A percentile compares a stretch with the other conserved stretches of the same genome.
phyloP scores from a whole-genome alignment of 2,888 invertebrate species.

The Morpho deidamia region DNA sequence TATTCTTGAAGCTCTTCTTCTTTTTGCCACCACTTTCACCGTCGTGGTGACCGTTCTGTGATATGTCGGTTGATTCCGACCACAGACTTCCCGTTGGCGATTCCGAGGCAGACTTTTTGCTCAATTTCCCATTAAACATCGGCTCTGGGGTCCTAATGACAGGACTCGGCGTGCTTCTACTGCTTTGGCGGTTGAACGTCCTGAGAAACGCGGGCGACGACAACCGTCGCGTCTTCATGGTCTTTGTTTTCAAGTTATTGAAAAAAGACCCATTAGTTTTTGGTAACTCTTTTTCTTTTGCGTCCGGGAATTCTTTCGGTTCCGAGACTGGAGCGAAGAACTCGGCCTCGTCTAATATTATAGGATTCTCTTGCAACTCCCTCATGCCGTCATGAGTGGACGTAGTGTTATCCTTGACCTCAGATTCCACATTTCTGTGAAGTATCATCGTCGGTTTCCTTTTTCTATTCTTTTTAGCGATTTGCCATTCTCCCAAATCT shows the following conservation, averaged over 20 bases:
- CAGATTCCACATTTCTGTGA: conserved; percentile 58
- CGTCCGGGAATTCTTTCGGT: conserved; percentile 53
- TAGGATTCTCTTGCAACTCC: conserved; percentile 66
- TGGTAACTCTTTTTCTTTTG: conserved; percentile 47
- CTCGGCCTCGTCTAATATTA: conserved; percentile 77
- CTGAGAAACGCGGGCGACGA: conserved; percentile 80
- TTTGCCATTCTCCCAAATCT: conserved; percentile 66
- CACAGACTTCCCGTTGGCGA: conserved; percentile 69
- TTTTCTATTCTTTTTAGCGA: conserved; percentile 67
- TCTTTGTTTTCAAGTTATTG: conserved; percentile 65
- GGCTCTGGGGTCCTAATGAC: conserved; percentile 51
- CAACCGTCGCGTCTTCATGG: conserved; percentile 72
- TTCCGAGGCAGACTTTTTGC: conserved; percentile 58
- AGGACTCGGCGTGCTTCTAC: conserved; percentile 60
- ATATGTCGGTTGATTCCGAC: conserved; percentile 70
- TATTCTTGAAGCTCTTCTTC: conserved; percentile 85
- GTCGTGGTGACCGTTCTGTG: conserved; percentile 54
- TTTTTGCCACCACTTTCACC: conserved; percentile 55
- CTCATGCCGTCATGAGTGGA: conserved; percentile 53
- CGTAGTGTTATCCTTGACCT: conserved; percentile 28
- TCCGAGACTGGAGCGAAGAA: conserved; percentile 71
- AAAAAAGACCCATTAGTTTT: conserved; percentile 72
- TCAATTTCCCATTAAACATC: conserved; percentile 56
- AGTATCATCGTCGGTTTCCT: conserved; percentile 61
- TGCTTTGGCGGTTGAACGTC: conserved; percentile 73